Evolutionary conservation across 2,888 invertebrate genomes (phyloP).

Genomic region (Tetragnatha montana): DNA sequence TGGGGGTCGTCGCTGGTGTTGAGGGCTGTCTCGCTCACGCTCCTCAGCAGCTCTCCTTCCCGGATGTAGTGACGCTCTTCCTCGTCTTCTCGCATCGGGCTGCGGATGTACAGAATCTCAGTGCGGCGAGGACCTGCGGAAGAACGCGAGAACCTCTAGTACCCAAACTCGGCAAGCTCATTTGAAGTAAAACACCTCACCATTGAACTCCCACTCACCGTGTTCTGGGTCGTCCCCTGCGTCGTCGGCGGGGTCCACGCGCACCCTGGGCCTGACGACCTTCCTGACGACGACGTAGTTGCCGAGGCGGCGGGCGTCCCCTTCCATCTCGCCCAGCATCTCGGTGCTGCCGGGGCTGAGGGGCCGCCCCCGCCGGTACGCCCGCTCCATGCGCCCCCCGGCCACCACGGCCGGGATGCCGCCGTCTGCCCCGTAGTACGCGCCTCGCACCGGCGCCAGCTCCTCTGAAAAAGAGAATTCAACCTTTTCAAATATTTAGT

Average conservation of each 20-base stretch:
- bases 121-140: conserved; percentile 66
- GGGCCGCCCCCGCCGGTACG: conserved; percentile 57
- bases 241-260: conserved; percentile 55
- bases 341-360: conserved; percentile 53
- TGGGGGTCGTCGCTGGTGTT: conserved; percentile 49
- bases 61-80: conserved; percentile 61
- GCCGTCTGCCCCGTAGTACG: conserved; percentile 49
- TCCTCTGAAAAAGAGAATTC: conserved; percentile 8
- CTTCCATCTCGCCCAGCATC: conserved; percentile 47
- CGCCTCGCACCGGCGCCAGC: conserved; percentile 37
- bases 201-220: no score
- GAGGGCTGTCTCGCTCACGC: conserved; percentile 70
- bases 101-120: conserved; percentile 72
- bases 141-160: not conserved
- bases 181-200: no score
- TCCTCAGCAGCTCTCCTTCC: conserved; percentile 61
- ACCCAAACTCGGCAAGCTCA: not conserved
- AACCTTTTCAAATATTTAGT: not conserved
- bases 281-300: conserved; percentile 68
- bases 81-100: conserved; percentile 67
- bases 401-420: conserved; percentile 54
- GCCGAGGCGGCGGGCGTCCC: conserved; percentile 54
- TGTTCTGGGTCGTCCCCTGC: conserved; percentile 34
- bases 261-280: conserved; percentile 54
- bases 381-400: conserved; percentile 62